phyloP scores from a whole-genome alignment of 2,113 vertebrate species.

The Ceyx cyanopectus region DNA sequence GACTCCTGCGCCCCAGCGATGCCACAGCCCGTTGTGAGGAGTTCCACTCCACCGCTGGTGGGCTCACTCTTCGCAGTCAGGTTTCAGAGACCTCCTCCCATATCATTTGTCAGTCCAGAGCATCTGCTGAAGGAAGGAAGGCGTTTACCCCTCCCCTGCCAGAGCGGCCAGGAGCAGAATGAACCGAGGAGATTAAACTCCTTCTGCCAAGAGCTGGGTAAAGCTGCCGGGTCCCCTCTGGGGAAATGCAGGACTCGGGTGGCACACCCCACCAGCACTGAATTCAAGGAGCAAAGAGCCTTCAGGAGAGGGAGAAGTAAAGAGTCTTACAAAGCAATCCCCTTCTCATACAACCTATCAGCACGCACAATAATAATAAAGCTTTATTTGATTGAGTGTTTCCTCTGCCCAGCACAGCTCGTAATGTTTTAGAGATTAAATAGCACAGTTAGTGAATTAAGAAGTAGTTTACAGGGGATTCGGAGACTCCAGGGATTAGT shows the following conservation, averaged over 20 bases:
- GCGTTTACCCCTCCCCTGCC: not conserved
- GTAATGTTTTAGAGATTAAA: slow-evolving; percentile 72
- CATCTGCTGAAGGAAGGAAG: not conserved
- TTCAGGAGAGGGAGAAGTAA: not conserved
- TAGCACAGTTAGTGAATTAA: slow-evolving; percentile 74
- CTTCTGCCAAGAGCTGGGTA: not conserved
- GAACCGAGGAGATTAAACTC: not conserved
- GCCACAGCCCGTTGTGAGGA: accelerated
- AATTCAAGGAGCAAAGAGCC: slow-evolving; percentile 29
- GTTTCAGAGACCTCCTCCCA: not conserved
- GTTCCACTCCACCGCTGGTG: too few relatives aligned
- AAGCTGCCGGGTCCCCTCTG: not conserved
- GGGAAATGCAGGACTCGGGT: not conserved
- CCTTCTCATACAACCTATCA: slow-evolving; percentile 40
- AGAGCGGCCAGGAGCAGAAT: not conserved
- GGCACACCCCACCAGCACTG: slow-evolving; percentile 2
- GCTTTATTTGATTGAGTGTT: slow-evolving; percentile 69
- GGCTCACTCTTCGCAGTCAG: not conserved
- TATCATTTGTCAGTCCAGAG: not conserved
- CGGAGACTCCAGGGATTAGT: slow-evolving; percentile 66
- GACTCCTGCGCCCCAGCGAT: accelerated
- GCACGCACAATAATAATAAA: slow-evolving; percentile 61
- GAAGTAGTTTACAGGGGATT: slow-evolving; percentile 71
- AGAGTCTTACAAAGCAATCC: slow-evolving; percentile 46
- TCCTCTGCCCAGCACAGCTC: slow-evolving; percentile 52